Evolutionary conservation across 1,140 invertebrate genomes (phyloP).

Genomic region (Mercenaria mercenaria): DNA sequence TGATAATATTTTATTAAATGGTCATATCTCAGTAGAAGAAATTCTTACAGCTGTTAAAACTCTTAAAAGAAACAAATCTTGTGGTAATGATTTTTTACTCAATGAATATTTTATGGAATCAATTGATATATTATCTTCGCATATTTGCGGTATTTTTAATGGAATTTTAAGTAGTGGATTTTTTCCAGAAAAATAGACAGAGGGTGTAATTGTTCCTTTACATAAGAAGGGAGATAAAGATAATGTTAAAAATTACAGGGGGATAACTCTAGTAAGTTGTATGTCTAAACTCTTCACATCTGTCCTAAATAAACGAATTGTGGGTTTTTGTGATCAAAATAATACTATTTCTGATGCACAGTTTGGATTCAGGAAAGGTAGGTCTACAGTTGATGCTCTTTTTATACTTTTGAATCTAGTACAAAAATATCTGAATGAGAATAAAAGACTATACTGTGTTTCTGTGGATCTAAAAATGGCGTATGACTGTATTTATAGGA

Average conservation of each 20-base stretch:
- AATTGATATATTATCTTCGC: background rate
- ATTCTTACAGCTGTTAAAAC: background rate
- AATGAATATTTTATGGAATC: conserved; percentile 52
- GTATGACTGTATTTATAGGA: conserved; percentile 45
- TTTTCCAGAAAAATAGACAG: background rate
- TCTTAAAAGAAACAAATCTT: conserved; percentile 13
- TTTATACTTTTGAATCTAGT: no score
- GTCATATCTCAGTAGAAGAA: background rate
- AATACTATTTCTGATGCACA: background rate
- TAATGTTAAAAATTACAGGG: conserved; percentile 19
- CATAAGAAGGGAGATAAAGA: background rate
- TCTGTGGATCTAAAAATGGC: no score
- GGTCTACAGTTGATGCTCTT: no score
- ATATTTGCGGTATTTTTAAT: conserved; percentile 28
- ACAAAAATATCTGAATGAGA: no score
- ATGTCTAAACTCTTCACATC: conserved; percentile 13
- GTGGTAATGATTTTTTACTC: background rate
- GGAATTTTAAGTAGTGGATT: background rate
- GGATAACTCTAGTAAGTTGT: conserved; percentile 14
- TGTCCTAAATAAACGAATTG: background rate
- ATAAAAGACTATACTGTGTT: no score
- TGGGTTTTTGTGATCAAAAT: background rate
- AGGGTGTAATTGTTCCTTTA: conserved; percentile 27
- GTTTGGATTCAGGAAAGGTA: conserved; percentile 33
- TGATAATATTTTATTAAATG: background rate